Evolutionary conservation across 2,113 vertebrate species (phyloP).

Genomic region (Brachypodius melanocephalos): DNA sequence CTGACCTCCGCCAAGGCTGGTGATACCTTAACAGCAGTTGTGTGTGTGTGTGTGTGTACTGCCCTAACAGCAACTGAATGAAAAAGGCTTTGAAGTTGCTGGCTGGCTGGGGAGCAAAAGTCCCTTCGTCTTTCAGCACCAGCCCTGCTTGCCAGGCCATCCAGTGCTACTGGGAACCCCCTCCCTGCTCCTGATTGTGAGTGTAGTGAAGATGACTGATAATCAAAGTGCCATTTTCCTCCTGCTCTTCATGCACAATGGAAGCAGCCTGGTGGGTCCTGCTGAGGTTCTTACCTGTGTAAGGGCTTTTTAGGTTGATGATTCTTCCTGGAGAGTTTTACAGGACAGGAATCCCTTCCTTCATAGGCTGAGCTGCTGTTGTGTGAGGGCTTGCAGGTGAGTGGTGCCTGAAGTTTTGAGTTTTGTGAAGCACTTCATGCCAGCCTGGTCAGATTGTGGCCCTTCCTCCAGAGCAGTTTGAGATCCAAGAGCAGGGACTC

Average conservation of each 20-base stretch:
- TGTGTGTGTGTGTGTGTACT: background rate
- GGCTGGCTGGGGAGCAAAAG: constrained; percentile 26
- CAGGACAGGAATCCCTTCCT: background rate
- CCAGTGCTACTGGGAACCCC: background rate
- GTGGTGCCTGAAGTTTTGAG: background rate
- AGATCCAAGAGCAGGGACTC: background rate
- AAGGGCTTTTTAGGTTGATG: background rate
- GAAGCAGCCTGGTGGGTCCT: background rate
- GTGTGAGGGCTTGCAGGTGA: background rate
- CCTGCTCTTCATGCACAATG: background rate
- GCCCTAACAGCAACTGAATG: background rate
- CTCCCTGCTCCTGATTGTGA: background rate
- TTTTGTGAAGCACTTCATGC: background rate
- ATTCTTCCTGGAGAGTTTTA: background rate
- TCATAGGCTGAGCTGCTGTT: background rate
- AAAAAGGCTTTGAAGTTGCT: constrained; percentile 26
- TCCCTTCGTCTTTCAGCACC: constrained; percentile 21
- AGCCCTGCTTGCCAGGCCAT: background rate
- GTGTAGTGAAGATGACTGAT: background rate
- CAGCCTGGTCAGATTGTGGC: background rate
- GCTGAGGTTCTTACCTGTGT: background rate
- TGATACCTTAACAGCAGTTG: constrained; percentile 3
- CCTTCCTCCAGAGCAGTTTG: background rate
- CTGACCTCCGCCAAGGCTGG: background rate
- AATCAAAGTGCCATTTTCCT: background rate